Evolutionary conservation across 2,888 invertebrate genomes (phyloP).

Genomic region (Clivina fossor): DNA sequence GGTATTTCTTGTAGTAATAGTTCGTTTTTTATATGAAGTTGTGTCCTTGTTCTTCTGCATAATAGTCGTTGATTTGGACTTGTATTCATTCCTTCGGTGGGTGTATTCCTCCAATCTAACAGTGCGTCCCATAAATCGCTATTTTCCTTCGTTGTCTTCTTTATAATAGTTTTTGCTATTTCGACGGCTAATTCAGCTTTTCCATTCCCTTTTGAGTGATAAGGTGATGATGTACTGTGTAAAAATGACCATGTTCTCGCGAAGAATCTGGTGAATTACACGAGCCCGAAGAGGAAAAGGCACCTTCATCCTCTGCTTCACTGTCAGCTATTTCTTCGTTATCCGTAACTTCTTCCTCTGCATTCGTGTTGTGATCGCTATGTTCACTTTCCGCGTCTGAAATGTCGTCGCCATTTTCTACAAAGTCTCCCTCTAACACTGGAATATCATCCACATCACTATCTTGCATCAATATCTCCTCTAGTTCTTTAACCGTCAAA

Average conservation of each 20-base stretch:
- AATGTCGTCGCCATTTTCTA: not conserved
- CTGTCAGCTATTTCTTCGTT: not conserved
- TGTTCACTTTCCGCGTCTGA: not conserved
- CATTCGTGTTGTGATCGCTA: not conserved
- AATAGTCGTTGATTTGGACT: constrained; percentile 37
- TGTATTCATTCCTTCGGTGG: constrained; percentile 34
- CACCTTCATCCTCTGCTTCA: not conserved
- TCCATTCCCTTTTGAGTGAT: constrained; percentile 38
- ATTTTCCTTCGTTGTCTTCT: constrained; percentile 32
- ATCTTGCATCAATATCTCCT: not conserved
- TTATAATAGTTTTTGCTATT: constrained; percentile 38
- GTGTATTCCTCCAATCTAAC: constrained; percentile 39
- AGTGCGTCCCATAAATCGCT: constrained; percentile 36
- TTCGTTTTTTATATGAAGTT: no score
- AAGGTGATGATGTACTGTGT: constrained; percentile 38
- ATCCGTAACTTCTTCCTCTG: not conserved
- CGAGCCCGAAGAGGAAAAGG: not conserved
- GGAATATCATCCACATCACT: not conserved
- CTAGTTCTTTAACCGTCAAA: not conserved
- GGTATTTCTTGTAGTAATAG: no score
- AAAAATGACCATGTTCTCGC: no score
- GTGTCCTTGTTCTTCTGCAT: constrained; percentile 31
- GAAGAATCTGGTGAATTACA: not conserved
- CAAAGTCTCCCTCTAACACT: not conserved
- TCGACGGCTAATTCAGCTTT: constrained; percentile 42